phyloP scores from a whole-genome alignment of 1,140 invertebrate species.

The Pseudobourletiella spinata region DNA sequence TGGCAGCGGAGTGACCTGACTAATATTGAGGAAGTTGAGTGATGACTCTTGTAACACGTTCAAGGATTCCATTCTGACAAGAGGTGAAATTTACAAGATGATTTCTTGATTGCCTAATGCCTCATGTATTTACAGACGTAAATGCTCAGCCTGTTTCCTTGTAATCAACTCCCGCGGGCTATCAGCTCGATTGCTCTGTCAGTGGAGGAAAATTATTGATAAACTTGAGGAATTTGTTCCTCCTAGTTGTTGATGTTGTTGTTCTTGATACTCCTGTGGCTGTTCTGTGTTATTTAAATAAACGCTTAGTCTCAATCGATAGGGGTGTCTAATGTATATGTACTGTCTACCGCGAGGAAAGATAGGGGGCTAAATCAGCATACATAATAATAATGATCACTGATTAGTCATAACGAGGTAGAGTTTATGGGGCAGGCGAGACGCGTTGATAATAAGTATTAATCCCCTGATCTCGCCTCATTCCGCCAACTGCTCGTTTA shows the following conservation, averaged over 20 bases:
- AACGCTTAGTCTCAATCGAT: constrained; percentile 7
- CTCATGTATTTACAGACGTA: neutral
- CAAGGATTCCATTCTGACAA: neutral
- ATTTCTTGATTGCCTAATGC: constrained; percentile 6
- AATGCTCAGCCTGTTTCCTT: neutral
- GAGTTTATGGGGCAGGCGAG: neutral
- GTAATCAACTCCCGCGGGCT: neutral
- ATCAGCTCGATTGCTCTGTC: constrained; percentile 1
- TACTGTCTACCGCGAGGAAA: too few relatives aligned
- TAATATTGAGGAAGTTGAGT: too few relatives aligned
- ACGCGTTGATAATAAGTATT: too few relatives aligned
- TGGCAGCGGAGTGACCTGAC: too few relatives aligned
- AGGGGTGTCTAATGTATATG: neutral
- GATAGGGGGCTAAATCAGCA: too few relatives aligned
- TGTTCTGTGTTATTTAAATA: neutral
- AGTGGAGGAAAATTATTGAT: constrained; percentile 1
- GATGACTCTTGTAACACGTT: neutral
- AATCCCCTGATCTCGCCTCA: too few relatives aligned
- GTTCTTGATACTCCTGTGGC: too few relatives aligned
- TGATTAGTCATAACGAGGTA: constrained; percentile 4
- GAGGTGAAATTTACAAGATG: neutral
- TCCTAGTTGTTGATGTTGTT: too few relatives aligned
- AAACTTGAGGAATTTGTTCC: neutral
- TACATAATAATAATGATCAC: neutral
- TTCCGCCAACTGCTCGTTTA: too few relatives aligned